Conservation (phyloP, 2,113 vertebrate genomes). For the Hippocampus zosterae region DNA sequence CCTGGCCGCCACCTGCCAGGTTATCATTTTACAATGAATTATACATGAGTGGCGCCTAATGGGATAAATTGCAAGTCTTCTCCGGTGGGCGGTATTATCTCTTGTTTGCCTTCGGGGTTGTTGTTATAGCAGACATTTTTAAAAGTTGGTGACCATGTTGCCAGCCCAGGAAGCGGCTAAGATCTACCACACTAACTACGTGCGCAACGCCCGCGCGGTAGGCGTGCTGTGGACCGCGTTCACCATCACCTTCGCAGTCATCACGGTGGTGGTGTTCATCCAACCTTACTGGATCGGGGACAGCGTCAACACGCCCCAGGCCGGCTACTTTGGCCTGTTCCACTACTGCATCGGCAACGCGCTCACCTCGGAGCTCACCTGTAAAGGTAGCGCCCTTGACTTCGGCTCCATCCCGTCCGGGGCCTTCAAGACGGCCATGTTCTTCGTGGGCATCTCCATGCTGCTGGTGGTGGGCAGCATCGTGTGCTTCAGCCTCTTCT, state of each 20-base stretch:
- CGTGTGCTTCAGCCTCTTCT: slow-evolving; percentile 93
- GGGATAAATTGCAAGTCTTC: background rate
- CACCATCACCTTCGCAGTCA: slow-evolving; percentile 91
- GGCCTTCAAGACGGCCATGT: slow-evolving; percentile 97
- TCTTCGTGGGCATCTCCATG: slow-evolving; percentile 92
- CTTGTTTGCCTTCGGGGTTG: background rate
- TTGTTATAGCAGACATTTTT: background rate
- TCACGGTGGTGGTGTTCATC: slow-evolving; percentile 93
- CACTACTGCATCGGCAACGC: slow-evolving; percentile 96
- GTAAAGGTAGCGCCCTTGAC: slow-evolving; percentile 92
- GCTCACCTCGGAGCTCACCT: slow-evolving; percentile 91
- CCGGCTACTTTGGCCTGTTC: slow-evolving; percentile 96
- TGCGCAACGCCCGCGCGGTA: slow-evolving; percentile 87
- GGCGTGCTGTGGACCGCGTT: slow-evolving; percentile 94
- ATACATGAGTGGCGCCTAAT: slow-evolving; percentile 37
- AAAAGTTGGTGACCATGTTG: slow-evolving; percentile 63
- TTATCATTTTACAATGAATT: slow-evolving; percentile 62
- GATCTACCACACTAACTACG: slow-evolving; percentile 97
- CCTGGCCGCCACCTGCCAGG: slow-evolving; percentile 4
- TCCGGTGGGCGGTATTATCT: background rate
- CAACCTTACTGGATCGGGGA: slow-evolving; percentile 99
- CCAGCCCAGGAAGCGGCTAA: slow-evolving; percentile 90
- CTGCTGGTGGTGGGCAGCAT: slow-evolving; percentile 92
- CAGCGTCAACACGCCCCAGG: slow-evolving; percentile 92
- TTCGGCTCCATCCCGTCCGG: slow-evolving; percentile 94